Evolutionary conservation across 2,888 invertebrate species (phyloP).

Genomic region (Meiosimyza decipiens): DNA sequence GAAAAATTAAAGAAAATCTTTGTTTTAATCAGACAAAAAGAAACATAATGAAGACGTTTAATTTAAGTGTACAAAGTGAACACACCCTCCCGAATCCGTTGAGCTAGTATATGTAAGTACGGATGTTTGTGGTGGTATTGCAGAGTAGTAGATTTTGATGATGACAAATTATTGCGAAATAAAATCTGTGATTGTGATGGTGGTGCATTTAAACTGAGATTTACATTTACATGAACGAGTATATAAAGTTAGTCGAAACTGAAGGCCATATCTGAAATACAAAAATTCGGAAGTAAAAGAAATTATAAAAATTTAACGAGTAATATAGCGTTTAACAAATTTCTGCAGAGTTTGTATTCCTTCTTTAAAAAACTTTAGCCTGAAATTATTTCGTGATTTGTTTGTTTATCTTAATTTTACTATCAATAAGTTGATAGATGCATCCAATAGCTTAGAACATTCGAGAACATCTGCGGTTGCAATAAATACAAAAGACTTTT

Average conservation of each 20-base stretch:
- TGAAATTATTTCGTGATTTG: too few species aligned
- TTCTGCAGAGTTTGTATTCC: too few species aligned
- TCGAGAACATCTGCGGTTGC: too few species aligned
- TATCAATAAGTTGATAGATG: too few species aligned
- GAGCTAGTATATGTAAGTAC: neutral
- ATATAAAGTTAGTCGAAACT: constrained; percentile 63
- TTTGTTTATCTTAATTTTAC: too few species aligned
- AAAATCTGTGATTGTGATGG: constrained; percentile 28
- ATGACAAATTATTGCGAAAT: constrained; percentile 24
- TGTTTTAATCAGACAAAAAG: too few species aligned
- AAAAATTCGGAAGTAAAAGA: constrained; percentile 48
- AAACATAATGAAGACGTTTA: neutral
- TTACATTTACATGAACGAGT: constrained; percentile 15
- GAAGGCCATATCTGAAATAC: constrained; percentile 67
- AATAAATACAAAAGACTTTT: too few species aligned
- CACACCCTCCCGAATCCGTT: constrained; percentile 32
- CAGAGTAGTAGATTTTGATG: constrained; percentile 25
- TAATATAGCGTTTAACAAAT: too few species aligned
- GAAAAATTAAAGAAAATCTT: constrained; percentile 8
- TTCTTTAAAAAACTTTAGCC: too few species aligned
- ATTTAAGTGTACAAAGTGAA: constrained; percentile 18
- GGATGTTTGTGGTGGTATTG: constrained; percentile 5
- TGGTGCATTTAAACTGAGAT: constrained; percentile 23
- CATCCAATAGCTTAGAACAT: too few species aligned
- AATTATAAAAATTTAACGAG: neutral